phyloP scores from a whole-genome alignment of 1,140 invertebrate genomes.

The Drosophila navojoa region DNA sequence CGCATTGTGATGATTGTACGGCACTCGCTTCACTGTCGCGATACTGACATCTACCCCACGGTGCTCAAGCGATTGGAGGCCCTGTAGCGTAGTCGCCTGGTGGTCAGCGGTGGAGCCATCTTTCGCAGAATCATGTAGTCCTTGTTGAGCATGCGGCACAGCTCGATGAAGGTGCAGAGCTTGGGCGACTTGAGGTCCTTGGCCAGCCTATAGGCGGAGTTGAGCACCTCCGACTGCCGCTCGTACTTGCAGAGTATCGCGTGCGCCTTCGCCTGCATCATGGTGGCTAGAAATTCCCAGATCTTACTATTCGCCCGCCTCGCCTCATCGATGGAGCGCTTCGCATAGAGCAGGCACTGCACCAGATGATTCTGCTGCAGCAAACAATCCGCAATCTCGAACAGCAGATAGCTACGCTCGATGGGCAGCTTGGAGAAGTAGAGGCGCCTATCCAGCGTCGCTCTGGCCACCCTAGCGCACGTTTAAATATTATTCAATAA shows the following conservation, averaged over 20 bases:
- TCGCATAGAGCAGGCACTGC: conserved; percentile 54
- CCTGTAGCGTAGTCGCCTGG: conserved; percentile 43
- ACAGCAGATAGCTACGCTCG: conserved; percentile 70
- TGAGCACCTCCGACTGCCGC: conserved; percentile 55
- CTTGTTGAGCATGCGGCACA: conserved; percentile 70
- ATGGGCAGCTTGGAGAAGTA: conserved; percentile 61
- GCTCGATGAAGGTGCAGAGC: conserved; percentile 66
- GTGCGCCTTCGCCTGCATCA: conserved; percentile 70
- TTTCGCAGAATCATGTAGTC: conserved; percentile 70
- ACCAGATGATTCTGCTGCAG: conserved; percentile 57
- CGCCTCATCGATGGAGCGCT: conserved; percentile 54
- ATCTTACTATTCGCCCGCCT: conserved; percentile 56
- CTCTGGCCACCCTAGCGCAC: conserved; percentile 27
- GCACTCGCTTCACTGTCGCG: conserved; percentile 4
- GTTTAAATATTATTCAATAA: no score
- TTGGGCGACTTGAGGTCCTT: conserved; percentile 45
- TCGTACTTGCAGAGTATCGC: conserved; percentile 71
- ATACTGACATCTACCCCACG: no score
- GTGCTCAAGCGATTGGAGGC: conserved; percentile 38
- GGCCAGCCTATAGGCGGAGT: conserved; percentile 59
- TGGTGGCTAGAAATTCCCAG: conserved; percentile 67
- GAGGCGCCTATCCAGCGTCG: conserved; percentile 55
- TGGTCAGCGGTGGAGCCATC: conserved; percentile 44
- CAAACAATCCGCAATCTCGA: conserved; percentile 68
- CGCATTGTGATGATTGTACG: neutral